phyloP scores from a whole-genome alignment of 2,888 invertebrate species.

The Nephrotoma appendiculata region DNA sequence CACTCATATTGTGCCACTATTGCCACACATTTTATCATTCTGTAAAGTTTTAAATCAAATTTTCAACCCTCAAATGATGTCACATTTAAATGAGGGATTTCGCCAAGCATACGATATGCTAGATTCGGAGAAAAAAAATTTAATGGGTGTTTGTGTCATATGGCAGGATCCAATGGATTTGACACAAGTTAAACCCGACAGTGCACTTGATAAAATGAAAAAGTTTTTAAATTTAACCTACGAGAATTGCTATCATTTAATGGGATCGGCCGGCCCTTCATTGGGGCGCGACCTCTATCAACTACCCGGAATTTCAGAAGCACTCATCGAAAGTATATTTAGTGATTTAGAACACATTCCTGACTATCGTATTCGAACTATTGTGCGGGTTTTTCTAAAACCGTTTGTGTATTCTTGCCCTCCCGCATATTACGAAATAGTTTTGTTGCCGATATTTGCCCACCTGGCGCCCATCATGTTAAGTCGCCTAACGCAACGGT shows the following conservation, averaged over 20 bases:
- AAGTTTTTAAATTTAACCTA: conserved; percentile 62
- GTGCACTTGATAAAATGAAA: conserved; percentile 69
- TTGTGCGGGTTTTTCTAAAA: conserved; percentile 72
- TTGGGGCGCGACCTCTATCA: conserved; percentile 79
- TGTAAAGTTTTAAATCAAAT: conserved; percentile 66
- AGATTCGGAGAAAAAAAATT: conserved; percentile 60
- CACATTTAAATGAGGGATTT: conserved; percentile 48
- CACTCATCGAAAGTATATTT: conserved; percentile 47
- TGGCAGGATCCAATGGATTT: conserved; percentile 32
- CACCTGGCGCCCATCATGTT: conserved; percentile 65
- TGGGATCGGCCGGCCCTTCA: conserved; percentile 62
- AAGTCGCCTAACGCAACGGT: conserved; percentile 53
- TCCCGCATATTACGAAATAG: conserved; percentile 57
- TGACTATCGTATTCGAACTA: conserved; percentile 69
- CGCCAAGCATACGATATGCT: conserved; percentile 54
- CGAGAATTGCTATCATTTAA: conserved; percentile 67
- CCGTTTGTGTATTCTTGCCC: conserved; percentile 79
- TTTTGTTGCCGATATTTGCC: conserved; percentile 63
- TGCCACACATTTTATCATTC: conserved; percentile 67
- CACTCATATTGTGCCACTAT: conserved; percentile 62
- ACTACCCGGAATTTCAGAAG: conserved; percentile 57
- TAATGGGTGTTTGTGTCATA: conserved; percentile 46
- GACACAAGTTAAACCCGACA: conserved; percentile 34
- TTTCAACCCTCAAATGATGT: conserved; percentile 53
- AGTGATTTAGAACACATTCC: conserved; percentile 48